Percentiles rank a stretch among this genome's conserved stretches.
Conservation (phyloP, 2,797 vertebrate species). For the Anguilla marmorata region DNA sequence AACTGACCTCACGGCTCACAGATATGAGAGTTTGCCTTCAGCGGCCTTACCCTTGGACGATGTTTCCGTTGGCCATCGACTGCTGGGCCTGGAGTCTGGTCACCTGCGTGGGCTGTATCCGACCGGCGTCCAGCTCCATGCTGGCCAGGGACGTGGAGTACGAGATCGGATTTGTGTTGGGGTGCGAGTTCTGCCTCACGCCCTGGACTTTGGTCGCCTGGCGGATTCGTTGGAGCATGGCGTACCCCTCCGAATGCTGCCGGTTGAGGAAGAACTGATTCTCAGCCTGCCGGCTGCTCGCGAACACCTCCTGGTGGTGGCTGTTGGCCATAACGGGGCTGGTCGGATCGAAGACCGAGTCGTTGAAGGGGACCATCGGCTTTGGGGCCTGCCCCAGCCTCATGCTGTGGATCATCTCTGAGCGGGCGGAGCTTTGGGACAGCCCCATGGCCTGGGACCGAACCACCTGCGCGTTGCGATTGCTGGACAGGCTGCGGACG, state of each 20-base stretch:
- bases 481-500: conserved; percentile 1
- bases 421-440: conserved; percentile 41
- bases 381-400: background rate
- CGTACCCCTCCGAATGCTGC: conserved; percentile 18
- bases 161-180: conserved; percentile 21
- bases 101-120: conserved; percentile 14
- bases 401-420: conserved; percentile 34
- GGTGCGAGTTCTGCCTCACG: conserved; percentile 41
- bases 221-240: conserved; percentile 41
- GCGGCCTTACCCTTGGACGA: conserved; percentile 53
- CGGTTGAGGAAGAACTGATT: background rate
- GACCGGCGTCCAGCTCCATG: conserved; percentile 45
- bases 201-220: conserved; percentile 26
- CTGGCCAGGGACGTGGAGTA: conserved; percentile 46
- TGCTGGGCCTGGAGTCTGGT: conserved; percentile 31
- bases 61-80: background rate
- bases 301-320: background rate
- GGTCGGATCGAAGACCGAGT: conserved; percentile 34
- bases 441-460: background rate
- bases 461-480: conserved; percentile 13
- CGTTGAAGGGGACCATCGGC: background rate
- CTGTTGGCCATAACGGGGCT: background rate
- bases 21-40: no score
- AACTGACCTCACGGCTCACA: background rate
- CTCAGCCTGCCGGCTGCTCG: background rate